Conservation (phyloP, 2,113 vertebrate species). For the Salvelinus alpinus region DNA sequence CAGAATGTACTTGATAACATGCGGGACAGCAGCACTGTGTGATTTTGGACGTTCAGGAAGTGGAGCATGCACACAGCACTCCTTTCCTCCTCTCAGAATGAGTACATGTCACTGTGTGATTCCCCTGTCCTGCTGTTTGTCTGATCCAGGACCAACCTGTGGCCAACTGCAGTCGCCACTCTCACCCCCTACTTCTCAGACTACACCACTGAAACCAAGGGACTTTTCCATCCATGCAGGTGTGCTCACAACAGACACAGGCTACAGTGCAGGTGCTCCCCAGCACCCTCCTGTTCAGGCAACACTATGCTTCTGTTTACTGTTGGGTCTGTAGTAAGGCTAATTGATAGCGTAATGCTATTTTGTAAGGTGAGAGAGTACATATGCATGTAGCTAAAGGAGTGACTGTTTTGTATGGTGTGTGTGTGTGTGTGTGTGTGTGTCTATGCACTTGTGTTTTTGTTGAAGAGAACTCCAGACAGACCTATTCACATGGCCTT, state of each 20-base stretch:
- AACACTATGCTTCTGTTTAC: background rate
- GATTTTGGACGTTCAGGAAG: slow-evolving; percentile 61
- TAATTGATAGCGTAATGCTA: background rate
- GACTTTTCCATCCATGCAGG: slow-evolving; percentile 71
- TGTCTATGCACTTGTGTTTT: background rate
- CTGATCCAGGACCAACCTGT: slow-evolving; percentile 63
- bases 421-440: background rate
- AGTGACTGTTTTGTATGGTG: slow-evolving; percentile 3
- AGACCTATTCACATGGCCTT: slow-evolving; percentile 40
- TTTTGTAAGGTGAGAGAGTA: slow-evolving; percentile 1
- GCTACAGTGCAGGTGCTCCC: slow-evolving; percentile 26
- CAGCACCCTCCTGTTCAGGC: background rate
- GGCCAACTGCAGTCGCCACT: slow-evolving; percentile 59
- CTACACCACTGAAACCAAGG: slow-evolving; percentile 75
- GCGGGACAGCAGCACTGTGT: background rate
- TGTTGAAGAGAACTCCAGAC: slow-evolving; percentile 43
- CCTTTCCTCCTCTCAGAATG: slow-evolving; percentile 80
- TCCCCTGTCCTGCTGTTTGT: slow-evolving; percentile 52
- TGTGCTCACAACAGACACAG: slow-evolving; percentile 21
- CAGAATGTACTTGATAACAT: too few relatives aligned
- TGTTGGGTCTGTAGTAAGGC: background rate
- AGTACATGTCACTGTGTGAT: slow-evolving; percentile 62
- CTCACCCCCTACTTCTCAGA: slow-evolving; percentile 69
- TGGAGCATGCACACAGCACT: slow-evolving; percentile 57
- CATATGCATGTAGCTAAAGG: background rate